phyloP scores from a whole-genome alignment of 2,888 invertebrate species.

The Steinernema carpocapsae region DNA sequence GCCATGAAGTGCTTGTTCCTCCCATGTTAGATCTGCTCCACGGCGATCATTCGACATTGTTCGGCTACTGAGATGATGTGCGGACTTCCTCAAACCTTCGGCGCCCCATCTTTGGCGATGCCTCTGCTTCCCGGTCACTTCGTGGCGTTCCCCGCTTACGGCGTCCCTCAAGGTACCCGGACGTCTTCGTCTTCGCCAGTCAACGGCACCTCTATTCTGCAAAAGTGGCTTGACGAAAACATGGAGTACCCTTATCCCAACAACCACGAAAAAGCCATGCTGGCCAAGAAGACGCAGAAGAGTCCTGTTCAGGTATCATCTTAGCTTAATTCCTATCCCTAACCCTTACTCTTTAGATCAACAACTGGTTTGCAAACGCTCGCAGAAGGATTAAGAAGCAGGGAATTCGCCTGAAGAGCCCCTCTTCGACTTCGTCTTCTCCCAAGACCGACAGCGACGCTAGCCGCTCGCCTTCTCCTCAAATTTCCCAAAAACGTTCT shows the following conservation, averaged over 20 bases:
- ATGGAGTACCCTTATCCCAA: conserved; percentile 21
- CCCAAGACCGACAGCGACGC: not conserved
- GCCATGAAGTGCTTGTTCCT: not conserved
- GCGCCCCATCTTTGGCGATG: not conserved
- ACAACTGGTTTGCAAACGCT: conserved; percentile 31
- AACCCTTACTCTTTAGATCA: conserved; percentile 2
- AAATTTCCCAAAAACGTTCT: not conserved
- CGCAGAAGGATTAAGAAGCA: conserved; percentile 29
- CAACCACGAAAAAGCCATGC: conserved; percentile 27
- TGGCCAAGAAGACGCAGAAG: not conserved
- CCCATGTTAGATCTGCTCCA: not conserved
- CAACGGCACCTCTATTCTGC: not conserved
- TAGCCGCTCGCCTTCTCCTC: conserved; percentile 17
- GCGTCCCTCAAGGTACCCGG: not conserved
- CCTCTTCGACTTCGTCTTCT: not conserved
- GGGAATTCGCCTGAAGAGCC: not conserved
- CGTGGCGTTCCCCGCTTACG: conserved; percentile 7
- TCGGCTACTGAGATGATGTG: conserved; percentile 22
- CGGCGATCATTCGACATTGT: not conserved
- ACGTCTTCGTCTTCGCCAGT: not conserved
- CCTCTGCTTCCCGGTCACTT: not conserved
- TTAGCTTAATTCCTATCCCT: not conserved
- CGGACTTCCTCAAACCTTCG: conserved; percentile 11
- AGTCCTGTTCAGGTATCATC: conserved; percentile 10
- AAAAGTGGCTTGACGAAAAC: conserved; percentile 19